Conservation (phyloP, 64 coral and sea anemone genomes). For the Pocillopora damicornis region DNA sequence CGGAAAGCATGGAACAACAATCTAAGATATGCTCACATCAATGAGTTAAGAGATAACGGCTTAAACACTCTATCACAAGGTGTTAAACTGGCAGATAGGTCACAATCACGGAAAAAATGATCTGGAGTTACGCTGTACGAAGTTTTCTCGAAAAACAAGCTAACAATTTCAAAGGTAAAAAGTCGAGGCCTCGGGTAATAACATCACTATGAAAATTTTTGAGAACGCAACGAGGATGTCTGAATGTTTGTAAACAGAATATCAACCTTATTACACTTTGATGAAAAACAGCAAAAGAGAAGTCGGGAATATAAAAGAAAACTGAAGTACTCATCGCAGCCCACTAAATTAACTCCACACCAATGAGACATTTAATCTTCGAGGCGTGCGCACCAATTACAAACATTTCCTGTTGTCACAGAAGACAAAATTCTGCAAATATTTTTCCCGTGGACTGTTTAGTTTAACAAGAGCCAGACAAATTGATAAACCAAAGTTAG, state of each 20-base stretch:
- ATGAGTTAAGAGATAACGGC: slow-evolving; percentile 6
- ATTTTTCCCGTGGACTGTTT: not conserved
- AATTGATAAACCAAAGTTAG: not conserved
- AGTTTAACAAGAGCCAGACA: not conserved
- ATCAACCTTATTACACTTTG: not conserved
- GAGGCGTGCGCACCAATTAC: slow-evolving; percentile 1
- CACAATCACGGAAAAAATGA: not conserved
- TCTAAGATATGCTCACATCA: slow-evolving; percentile 31
- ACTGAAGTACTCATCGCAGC: not conserved
- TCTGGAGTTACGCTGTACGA: not conserved
- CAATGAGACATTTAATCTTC: slow-evolving; percentile 15
- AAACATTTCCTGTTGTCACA: slow-evolving; percentile 31
- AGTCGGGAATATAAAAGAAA: not conserved
- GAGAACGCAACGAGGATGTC: not conserved
- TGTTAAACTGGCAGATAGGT: not conserved
- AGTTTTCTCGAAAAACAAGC: not conserved
- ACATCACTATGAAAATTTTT: not conserved
- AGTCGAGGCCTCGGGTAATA: not conserved
- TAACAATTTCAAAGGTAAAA: not conserved
- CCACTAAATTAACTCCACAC: slow-evolving; percentile 6
- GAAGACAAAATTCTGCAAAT: slow-evolving; percentile 14
- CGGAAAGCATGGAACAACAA: not conserved
- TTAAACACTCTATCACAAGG: not conserved
- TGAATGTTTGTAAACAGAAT: not conserved
- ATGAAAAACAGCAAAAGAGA: not conserved